Evolutionary conservation across 2,888 invertebrate genomes (phyloP).

Genomic region (Erpobdella octoculata): DNA sequence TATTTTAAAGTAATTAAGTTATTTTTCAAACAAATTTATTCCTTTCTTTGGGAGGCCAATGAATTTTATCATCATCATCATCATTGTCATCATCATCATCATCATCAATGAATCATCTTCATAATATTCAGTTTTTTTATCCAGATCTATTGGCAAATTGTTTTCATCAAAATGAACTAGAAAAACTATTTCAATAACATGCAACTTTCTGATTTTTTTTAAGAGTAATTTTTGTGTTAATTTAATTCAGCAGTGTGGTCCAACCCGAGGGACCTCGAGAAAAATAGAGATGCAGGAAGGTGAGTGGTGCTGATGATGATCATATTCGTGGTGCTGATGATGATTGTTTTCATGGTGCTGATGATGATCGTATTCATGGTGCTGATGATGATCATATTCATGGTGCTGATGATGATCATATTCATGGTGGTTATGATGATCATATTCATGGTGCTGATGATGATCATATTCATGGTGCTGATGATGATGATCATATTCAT

Average conservation of each 20-base stretch:
- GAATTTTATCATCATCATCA: no score
- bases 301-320: neutral
- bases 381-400: neutral
- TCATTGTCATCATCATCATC: no score
- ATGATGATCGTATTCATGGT: neutral
- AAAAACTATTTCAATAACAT: neutral
- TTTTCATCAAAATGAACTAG: no score
- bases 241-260: slow-evolving; percentile 5
- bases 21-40: no score
- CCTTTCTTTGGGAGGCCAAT: no score
- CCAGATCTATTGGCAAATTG: no score
- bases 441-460: slow-evolving; percentile 19
- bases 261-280: neutral
- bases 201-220: neutral
- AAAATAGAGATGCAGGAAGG: neutral
- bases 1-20: no score
- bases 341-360: slow-evolving; percentile 18
- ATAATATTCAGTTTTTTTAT: no score
- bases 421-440: neutral
- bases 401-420: neutral
- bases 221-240: neutral
- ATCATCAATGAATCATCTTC: no score
- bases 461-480: neutral
- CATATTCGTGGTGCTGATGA: neutral
- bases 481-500: no score